Evolutionary conservation across 2,113 vertebrate genomes (phyloP), one percentile per base, ranked within the genome.

Genomic region (Cranoglanis bouderius): DNA sequence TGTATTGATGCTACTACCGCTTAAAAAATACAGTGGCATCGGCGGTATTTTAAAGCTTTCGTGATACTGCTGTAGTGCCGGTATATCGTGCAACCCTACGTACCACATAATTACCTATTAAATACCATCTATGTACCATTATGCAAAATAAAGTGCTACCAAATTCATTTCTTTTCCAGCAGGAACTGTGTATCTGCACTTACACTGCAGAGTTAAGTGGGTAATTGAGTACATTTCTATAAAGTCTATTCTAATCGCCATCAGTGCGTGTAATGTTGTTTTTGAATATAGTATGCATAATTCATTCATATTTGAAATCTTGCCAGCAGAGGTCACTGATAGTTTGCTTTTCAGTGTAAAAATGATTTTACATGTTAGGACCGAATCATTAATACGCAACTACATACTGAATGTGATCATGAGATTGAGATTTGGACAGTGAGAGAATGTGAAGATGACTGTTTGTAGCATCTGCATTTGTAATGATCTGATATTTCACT

Each of bases 281-380:
- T 57, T 82, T 38, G 81, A 82, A 82, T 61, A 6, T 40, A 38
- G 80, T 26, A 38, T 29, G 12, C 19, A 13, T 38, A 6, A 55
- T 59, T 12, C 0, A 24, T 57, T 5, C 10, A 24, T 82, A 8
- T 61, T 38, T 81, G 14, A 51, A 53, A 38, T 12, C 3, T 63
- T 70, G 63, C 87, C 89, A 90, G 74, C 74, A 90, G 89, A 90
- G 82, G 89, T 85, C 86, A 63, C 89, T 85, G 74, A 84, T 49
- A 6, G 29, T 43, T 70, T 53, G 32, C 46, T 70, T 67, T 87
- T 75, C 0, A 35, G 67, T 81, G 81, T 43, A n/a, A 43, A 75
- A 67, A 35, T n/a, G 6, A 4, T 65, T 26, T 16, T 8, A 18
- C 14, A 77, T 46, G 9, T 59, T 57, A 18, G 70, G 40, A 75